These are phyloP conservation scores for Pheosia tremula DNA, from an alignment of 2,888 invertebrate species.

Conservation along the genomic window DNA sequence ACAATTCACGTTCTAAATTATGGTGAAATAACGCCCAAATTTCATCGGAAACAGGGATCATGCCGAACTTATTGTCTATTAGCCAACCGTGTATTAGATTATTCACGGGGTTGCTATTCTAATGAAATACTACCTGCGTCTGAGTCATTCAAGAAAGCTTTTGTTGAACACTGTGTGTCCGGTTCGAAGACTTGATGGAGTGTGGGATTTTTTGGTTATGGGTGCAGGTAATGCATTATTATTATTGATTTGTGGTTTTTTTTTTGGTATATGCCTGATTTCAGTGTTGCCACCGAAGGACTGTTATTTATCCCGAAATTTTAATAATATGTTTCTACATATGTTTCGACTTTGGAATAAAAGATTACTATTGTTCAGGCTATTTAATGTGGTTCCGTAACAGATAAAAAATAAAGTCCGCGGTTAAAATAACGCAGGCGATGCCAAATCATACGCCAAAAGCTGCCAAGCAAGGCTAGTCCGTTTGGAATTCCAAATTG, in stretches of 20 bases:
- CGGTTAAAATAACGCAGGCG: neutral
- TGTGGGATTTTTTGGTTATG: conserved; percentile 37
- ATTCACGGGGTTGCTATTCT: conserved; percentile 27
- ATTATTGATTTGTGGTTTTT: conserved; percentile 20
- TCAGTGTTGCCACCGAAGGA: too few species aligned
- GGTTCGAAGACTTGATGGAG: conserved; percentile 32
- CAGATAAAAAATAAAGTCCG: neutral
- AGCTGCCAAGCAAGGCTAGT: conserved; percentile 26
- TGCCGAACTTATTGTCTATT: conserved; percentile 24
- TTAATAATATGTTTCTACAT: neutral
- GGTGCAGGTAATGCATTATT: conserved; percentile 34
- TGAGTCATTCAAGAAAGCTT: conserved; percentile 56
- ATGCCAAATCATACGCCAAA: conserved; percentile 12
- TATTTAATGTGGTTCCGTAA: neutral
- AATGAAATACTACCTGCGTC: conserved; percentile 55
- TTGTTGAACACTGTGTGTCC: conserved; percentile 56
- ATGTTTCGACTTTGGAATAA: neutral
- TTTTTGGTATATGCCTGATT: too few species aligned
- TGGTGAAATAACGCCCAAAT: conserved; percentile 29
- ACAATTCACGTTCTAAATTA: conserved; percentile 13
- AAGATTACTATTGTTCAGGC: neutral
- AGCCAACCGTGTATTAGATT: conserved; percentile 30
- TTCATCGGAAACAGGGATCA: conserved; percentile 28
- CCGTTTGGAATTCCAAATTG: conserved; percentile 39
- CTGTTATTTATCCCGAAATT: too few species aligned